A percentile compares a stretch with the other conserved stretches of the same genome.
Conservation (phyloP, 2,888 invertebrate genomes). For the Amitus sp. region DNA sequence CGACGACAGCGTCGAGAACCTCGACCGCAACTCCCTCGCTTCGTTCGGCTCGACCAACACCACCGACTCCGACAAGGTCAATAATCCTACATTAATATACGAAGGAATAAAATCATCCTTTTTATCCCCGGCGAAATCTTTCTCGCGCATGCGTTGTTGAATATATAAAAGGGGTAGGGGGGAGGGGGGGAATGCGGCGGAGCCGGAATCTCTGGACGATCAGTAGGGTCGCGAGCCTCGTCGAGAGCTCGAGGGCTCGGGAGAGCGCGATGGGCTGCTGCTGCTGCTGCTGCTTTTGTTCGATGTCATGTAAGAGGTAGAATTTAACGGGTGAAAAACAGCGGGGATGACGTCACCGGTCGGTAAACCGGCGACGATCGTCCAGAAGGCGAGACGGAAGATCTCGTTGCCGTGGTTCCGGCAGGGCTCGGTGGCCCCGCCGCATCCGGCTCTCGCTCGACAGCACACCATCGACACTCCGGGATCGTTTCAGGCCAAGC, state of each 20-base stretch:
- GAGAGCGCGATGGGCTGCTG: not conserved
- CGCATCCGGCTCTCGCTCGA: slow-evolving; percentile 80
- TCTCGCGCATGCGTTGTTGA: not conserved
- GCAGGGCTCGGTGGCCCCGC: slow-evolving; percentile 79
- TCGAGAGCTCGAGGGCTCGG: not conserved
- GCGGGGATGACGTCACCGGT: slow-evolving; percentile 58
- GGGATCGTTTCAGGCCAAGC: slow-evolving; percentile 82
- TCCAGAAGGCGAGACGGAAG: slow-evolving; percentile 81
- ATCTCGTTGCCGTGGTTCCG: slow-evolving; percentile 92
- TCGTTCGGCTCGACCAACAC: slow-evolving; percentile 96
- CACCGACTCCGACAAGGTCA: slow-evolving; percentile 93
- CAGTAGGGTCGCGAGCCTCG: slow-evolving; percentile 8
- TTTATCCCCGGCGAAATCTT: no score
- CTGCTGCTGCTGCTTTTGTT: not conserved
- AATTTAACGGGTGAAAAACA: not conserved
- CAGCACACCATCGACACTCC: slow-evolving; percentile 93
- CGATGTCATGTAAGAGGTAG: not conserved
- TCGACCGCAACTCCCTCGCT: slow-evolving; percentile 87
- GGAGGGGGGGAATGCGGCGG: slow-evolving; percentile 11
- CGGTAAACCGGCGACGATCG: slow-evolving; percentile 60
- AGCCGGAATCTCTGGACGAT: slow-evolving; percentile 30
- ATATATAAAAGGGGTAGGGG: not conserved
- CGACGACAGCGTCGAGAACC: slow-evolving; percentile 86
- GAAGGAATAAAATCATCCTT: no score
- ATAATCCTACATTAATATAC: slow-evolving; percentile 58